phyloP scores from a whole-genome alignment of 2,888 invertebrate genomes.

The Nineta flava region DNA sequence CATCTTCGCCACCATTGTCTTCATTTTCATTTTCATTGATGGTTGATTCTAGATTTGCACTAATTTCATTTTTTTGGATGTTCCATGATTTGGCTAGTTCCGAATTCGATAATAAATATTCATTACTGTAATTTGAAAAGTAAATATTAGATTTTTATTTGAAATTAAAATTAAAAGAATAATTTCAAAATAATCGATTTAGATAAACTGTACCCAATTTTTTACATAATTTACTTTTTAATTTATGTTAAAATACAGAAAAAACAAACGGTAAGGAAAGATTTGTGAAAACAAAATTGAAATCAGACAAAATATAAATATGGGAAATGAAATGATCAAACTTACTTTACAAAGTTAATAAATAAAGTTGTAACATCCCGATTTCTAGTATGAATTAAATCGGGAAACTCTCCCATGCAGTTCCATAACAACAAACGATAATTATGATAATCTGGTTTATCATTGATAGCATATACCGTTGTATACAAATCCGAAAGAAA shows the following conservation, averaged over 20 bases:
- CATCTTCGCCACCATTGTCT: slow-evolving; percentile 20
- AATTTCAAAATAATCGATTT: too few relatives aligned
- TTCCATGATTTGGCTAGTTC: slow-evolving; percentile 38
- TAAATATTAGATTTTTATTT: slow-evolving; percentile 11
- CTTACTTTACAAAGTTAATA: slow-evolving; percentile 56
- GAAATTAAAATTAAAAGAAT: too few relatives aligned
- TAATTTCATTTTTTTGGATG: slow-evolving; percentile 26
- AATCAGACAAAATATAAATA: neutral
- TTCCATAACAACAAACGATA: slow-evolving; percentile 71
- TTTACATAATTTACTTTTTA: too few relatives aligned
- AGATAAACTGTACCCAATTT: too few relatives aligned
- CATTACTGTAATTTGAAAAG: slow-evolving; percentile 25
- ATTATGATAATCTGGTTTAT: slow-evolving; percentile 54
- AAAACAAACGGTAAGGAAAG: too few relatives aligned
- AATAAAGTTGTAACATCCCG: slow-evolving; percentile 67
- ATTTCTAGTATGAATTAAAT: slow-evolving; percentile 65
- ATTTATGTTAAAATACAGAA: too few relatives aligned
- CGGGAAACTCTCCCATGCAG: slow-evolving; percentile 54
- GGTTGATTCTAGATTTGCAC: slow-evolving; percentile 21
- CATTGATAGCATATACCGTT: slow-evolving; percentile 19
- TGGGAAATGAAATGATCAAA: slow-evolving; percentile 3
- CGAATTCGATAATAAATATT: slow-evolving; percentile 43
- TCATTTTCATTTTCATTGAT: slow-evolving; percentile 24
- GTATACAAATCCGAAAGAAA: slow-evolving; percentile 13
- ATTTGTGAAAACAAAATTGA: too few relatives aligned